Percentiles rank a stretch among this genome's conserved stretches.
These are phyloP conservation scores for Crocodylus rhombifer DNA, from an alignment of 2,797 vertebrate genomes.

Conservation along the genomic window DNA sequence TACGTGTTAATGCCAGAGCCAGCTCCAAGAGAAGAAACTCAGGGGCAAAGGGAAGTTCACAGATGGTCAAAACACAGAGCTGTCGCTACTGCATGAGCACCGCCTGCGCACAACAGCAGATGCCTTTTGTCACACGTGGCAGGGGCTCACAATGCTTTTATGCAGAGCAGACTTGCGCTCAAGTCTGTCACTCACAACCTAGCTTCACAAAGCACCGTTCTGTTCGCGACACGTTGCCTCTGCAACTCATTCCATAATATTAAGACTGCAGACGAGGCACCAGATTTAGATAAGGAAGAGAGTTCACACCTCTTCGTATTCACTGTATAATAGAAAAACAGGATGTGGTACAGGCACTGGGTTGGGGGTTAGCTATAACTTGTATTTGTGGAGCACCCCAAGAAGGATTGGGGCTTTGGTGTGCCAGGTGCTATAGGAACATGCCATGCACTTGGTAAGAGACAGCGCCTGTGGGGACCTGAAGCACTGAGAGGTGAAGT, in stretches of 20 bases:
- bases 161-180: neutral
- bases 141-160: neutral
- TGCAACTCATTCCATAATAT: neutral
- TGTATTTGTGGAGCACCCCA: too few species aligned
- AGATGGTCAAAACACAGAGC: neutral
- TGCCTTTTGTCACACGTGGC: accelerated
- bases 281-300: neutral
- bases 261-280: neutral
- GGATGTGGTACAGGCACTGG: neutral
- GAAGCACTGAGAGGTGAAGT: too few species aligned
- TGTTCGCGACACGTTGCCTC: accelerated
- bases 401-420: too few species aligned
- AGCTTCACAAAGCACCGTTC: neutral
- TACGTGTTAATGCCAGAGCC: neutral
- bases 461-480: too few species aligned
- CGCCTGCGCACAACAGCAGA: accelerated
- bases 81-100: accelerated
- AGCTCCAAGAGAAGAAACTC: neutral
- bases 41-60: neutral
- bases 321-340: neutral
- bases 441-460: too few species aligned
- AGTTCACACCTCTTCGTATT: neutral
- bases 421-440: too few species aligned
- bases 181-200: accelerated
- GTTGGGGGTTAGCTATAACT: too few species aligned